Base-by-base conservation (phyloP, 2,113 vertebrate genomes). In the Camelus dromedarius region DNA sequence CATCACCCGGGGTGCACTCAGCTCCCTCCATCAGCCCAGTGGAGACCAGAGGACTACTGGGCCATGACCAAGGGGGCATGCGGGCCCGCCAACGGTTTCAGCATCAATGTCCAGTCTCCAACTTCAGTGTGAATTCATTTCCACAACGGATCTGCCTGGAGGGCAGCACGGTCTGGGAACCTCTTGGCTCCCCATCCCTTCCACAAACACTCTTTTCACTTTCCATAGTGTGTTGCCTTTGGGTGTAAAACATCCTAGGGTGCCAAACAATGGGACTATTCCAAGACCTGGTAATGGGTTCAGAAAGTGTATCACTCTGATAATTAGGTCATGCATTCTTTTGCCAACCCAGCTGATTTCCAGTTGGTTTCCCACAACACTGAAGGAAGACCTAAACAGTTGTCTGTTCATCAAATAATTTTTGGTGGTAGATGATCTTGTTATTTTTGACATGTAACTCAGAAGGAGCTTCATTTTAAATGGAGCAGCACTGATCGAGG, bases 381-480 rank as follows among this genome's bases (percentile, higher is more conserved):
- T n/a, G 9, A 81, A 91, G 28, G n/a, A 70, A 60, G 20, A 82
- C 1, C 28, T 77, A 77, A 67, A 89, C 8, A 12, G 42, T n/a
- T 93, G 62, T 82, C 42, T 10, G 52, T 48, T 81, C 85, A 54
- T n/a, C 81, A 83, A 79, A 54, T 50, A 92, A 62, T 60, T 58
- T 67, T 86, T 56, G 30, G 13, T 11, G 32, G 67, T 28, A 69
- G 38, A 20, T 18, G 6, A 64, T 72, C 66, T 81, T 88, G 50
- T 79, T 73, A 38, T 93, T 72, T 91, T 26, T 1, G 3, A 28
- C 56, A 64, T 38, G 22, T 52, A 48, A 70, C 62, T 82, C 84
- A 83, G 35, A 93, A 92, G 18, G 30, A 82, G 48, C 35, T 58
- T 8, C 19, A 7, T 69, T 88, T 91, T 38, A 79, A 87, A 60